phyloP scores from a whole-genome alignment of 2,113 vertebrate species.

The Excalfactoria chinensis region DNA sequence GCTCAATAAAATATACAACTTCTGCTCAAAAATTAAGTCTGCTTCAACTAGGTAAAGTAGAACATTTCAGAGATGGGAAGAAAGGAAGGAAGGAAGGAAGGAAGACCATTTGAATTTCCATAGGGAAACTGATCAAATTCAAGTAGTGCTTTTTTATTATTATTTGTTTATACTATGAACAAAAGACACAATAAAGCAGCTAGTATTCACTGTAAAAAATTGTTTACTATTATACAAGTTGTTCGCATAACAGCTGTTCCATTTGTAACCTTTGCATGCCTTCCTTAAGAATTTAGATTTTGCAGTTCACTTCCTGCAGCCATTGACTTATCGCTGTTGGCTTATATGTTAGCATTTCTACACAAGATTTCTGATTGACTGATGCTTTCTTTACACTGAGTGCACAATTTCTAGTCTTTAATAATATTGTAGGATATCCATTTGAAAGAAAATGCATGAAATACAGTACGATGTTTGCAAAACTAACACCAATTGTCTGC shows the following conservation, averaged over 20 bases:
- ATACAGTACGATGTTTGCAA: not conserved
- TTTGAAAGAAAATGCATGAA: not conserved
- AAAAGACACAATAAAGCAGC: not conserved
- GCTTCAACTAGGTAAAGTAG: not conserved
- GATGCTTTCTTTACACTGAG: not conserved
- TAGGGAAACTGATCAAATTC: not conserved
- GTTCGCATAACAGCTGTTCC: not conserved
- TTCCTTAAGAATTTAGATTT: not conserved
- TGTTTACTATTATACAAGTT: not conserved
- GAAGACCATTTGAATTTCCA: not conserved
- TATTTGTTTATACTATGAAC: not conserved
- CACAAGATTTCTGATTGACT: not conserved
- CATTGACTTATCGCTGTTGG: not conserved
- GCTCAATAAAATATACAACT: too few species aligned
- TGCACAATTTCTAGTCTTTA: not conserved
- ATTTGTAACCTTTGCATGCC: not conserved
- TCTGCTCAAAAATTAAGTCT: not conserved
- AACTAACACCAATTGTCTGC: not conserved
- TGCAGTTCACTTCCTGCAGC: not conserved
- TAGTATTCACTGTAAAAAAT: not conserved
- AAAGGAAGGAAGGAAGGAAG: too few species aligned
- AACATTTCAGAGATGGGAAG: not conserved
- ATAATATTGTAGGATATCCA: not conserved
- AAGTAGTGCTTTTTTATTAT: not conserved
- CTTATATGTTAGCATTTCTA: not conserved